Base-by-base conservation (phyloP, 2,797 vertebrate genomes). In the Apogon hyalosoma region DNA sequence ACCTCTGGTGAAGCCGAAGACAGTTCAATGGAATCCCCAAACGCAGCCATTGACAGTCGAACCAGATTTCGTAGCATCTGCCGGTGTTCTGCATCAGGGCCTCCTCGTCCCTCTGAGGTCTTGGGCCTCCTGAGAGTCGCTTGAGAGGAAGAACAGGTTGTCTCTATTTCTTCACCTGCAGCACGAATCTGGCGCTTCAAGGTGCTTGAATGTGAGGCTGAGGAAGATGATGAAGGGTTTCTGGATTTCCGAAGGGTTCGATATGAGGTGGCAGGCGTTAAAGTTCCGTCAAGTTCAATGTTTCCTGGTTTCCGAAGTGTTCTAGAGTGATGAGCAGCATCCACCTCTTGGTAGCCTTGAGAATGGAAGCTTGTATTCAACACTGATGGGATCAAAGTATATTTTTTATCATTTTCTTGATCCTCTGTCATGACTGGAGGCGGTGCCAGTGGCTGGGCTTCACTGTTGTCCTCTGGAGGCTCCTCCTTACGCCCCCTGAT, bases 21-120 rank as follows among this genome's bases (percentile, higher is more conserved):
- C 0, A 97, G 94, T 69, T 98, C 94, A 0, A 92, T 93, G 2
- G 94, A 90, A 75, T 97, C 96, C 0, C 95, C 95, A 7, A 98
- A 94, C 0, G 96, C 97, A 5, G 96, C 97, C 94, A 98, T 96
- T 0, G 97, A 99, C 41, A 99, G 87, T 2, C 97, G 92, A 6
- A 98, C 95, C 80, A 99, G 91, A 85, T 96, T 97, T 57, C 94
- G 90, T 48, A 98, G 93, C 73, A 98, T 96, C 85, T 94, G 93
- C 14, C 80, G 93, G 69, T 95, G 96, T 4, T 94, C 93, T 39
- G 93, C 85, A 0, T 93, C 90, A 0, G 84, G 87, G 0, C 76
- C 46, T 2, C 66, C 86, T 12, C 63, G 73, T 1, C 77, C 80
- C 18, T 93, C 89, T 0, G 63, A 67, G 36, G 79, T 89, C 69